Evolutionary conservation across 2,888 invertebrate genomes (phyloP), one percentile per base, ranked within the genome.

Genomic region (Thereva nobilitata): DNA sequence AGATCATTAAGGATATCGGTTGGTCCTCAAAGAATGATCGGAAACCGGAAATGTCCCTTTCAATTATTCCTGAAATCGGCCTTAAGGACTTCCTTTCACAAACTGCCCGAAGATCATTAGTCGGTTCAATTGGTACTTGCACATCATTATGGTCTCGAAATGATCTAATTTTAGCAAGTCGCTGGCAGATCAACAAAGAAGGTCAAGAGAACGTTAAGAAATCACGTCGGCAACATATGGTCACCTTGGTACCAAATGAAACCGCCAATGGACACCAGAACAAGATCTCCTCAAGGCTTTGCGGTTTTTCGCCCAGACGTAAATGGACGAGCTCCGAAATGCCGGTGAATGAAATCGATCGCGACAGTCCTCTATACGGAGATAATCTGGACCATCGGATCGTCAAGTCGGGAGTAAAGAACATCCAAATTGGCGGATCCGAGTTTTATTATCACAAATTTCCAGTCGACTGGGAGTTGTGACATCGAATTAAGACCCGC

Each of bases 201-300:
- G 9, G 44, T 35, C 23, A 55, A 55, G 41, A 38, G 23, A 55
- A 23, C 23, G 23, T 23, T 23, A 1, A 2, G 41, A 55, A 59
- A 47, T 49, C 59, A 41, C 59, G 49, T 59, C 49, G 37, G 23
- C 38, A 59, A 38, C 59, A 59, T 59, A 59, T 59, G 59, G 59
- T 47, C 47, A 59, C 35, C 35, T 34, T 47, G 12, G n/a, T 45
- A 38, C 59, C 42, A 47, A 59, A 59, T 59, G 47, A 59, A 47
- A 40, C 47, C 8, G 12, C 38, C 47, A 47, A 23, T 10, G 49
- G 47, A 49, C 38, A 38, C 12, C 45, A 23, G 23, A 23, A 23
- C 23, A 23, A 23, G 23, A 23, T 23, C 23, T 23, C 23, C 23
- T 23, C 23, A 2, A 23, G 23, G 23, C 23, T 23, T 2, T 23